These are phyloP conservation scores for Meriones psammophilus DNA, from an alignment of 2,797 vertebrate genomes.

Conservation along the genomic window DNA sequence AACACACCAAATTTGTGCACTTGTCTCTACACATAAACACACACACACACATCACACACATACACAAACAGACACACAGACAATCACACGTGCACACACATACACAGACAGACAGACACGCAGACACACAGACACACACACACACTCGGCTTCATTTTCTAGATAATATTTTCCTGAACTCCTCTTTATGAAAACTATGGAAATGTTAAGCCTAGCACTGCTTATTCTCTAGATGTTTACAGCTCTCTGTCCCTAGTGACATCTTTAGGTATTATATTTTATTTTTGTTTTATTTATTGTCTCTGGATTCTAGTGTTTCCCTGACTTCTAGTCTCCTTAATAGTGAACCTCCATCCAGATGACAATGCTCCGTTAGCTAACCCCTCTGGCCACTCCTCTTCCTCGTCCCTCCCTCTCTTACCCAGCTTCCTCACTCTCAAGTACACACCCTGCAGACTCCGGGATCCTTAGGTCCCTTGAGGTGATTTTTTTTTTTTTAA, in stretches of 20 bases:
- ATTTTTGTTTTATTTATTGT: not conserved
- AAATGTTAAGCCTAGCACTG: not conserved
- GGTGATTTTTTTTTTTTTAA: not conserved
- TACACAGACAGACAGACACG: not conserved
- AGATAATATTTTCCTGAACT: not conserved
- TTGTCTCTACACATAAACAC: not conserved
- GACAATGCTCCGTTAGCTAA: not conserved
- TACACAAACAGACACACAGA: not conserved
- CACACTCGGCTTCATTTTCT: not conserved
- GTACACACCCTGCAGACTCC: not conserved
- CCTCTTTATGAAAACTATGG: not conserved
- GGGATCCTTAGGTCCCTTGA: not conserved
- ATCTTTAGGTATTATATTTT: not conserved
- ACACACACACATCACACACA: not conserved
- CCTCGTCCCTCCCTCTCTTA: fast-evolving
- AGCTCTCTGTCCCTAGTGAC: not conserved
- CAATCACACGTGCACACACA: no score
- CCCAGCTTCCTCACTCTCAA: not conserved
- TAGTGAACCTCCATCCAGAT: not conserved
- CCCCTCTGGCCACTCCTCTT: not conserved
- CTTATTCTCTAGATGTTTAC: not conserved
- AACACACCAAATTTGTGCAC: not conserved
- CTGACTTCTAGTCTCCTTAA: not conserved
- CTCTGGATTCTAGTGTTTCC: not conserved
- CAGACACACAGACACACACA: not conserved